These are phyloP conservation scores for Trachymyrmex septentrionalis DNA, from an alignment of 1,140 invertebrate genomes.

Conservation along the genomic window DNA sequence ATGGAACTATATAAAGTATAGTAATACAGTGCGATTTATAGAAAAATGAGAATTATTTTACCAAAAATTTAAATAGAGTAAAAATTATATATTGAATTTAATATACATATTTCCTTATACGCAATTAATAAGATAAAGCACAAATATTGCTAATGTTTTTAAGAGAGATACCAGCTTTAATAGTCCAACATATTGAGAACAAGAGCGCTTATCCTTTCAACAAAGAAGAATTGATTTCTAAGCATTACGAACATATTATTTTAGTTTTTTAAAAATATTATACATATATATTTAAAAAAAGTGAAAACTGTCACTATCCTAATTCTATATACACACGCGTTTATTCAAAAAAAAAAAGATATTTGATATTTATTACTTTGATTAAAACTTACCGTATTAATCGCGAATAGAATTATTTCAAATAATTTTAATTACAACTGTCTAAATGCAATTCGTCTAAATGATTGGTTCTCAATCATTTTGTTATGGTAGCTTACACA, in stretches of 20 bases:
- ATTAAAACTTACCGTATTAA: constrained; percentile 7
- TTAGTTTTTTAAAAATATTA: neutral
- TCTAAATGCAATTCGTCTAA: neutral
- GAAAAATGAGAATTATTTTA: neutral
- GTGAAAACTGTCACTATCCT: constrained; percentile 9
- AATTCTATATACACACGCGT: constrained; percentile 1
- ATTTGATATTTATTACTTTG: constrained; percentile 8
- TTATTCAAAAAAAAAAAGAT: constrained; percentile 5
- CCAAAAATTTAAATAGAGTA: neutral
- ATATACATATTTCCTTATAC: neutral
- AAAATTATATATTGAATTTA: neutral
- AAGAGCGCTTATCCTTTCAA: neutral
- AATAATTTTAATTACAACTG: constrained; percentile 15
- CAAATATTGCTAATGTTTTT: neutral
- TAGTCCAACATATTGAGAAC: neutral
- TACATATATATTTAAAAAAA: neutral
- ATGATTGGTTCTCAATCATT: neutral
- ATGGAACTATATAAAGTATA: neutral
- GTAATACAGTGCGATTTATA: neutral
- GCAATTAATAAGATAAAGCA: neutral
- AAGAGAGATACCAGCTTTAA: neutral
- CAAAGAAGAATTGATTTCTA: constrained; percentile 36
- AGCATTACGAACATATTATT: neutral
- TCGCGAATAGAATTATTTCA: neutral
- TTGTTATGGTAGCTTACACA: neutral